A percentile compares a stretch with the other conserved stretches of the same genome.
Evolutionary conservation across 2,888 invertebrate species (phyloP).

Genomic region (Archips crataeganus): DNA sequence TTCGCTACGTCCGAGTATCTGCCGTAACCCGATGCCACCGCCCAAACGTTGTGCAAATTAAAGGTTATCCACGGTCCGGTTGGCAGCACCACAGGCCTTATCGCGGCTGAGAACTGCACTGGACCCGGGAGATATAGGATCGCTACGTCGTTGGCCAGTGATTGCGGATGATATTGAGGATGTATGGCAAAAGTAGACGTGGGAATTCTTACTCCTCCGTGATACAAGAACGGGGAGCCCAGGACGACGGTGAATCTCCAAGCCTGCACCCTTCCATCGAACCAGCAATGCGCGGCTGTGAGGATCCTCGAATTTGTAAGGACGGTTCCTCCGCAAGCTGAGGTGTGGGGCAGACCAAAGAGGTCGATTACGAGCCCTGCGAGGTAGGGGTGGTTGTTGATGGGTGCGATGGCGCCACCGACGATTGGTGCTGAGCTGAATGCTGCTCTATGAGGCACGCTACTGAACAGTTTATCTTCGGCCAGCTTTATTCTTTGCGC

Average conservation of each 20-base stretch:
- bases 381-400: conserved; percentile 67
- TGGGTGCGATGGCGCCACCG: conserved; percentile 65
- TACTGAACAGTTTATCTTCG: conserved; percentile 49
- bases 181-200: conserved; percentile 60
- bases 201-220: conserved; percentile 65
- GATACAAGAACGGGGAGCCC: conserved; percentile 66
- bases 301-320: conserved; percentile 61
- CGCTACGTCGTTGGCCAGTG: conserved; percentile 72
- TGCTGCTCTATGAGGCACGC: background rate
- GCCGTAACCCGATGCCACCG: conserved; percentile 68
- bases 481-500: conserved; percentile 59
- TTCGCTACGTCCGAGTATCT: conserved; percentile 63
- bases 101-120: conserved; percentile 55
- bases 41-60: conserved; percentile 59
- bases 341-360: conserved; percentile 56
- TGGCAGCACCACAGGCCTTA: conserved; percentile 64
- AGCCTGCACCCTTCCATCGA: conserved; percentile 65
- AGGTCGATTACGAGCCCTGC: conserved; percentile 69
- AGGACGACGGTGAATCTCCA: conserved; percentile 67
- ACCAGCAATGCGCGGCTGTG: conserved; percentile 77
- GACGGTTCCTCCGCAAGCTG: conserved; percentile 72
- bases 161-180: conserved; percentile 59
- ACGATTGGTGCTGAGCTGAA: conserved; percentile 50
- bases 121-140: conserved; percentile 61
- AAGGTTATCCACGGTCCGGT: conserved; percentile 51